Conservation (phyloP, 2,888 invertebrate genomes). For the Margaritifera margaritifera region DNA sequence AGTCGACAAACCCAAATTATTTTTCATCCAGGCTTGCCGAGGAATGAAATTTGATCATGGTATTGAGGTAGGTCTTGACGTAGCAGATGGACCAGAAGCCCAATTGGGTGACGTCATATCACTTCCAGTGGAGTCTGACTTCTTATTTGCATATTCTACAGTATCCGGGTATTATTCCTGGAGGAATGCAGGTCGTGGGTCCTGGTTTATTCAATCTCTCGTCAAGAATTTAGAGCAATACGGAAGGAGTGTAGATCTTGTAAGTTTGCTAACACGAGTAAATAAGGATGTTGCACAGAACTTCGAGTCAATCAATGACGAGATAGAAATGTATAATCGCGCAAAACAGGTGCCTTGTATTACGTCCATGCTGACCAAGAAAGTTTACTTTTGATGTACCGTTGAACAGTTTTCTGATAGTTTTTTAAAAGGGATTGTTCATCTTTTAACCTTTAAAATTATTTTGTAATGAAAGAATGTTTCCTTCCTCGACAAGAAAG, state of each 20-base stretch:
- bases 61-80: slow-evolving; percentile 19
- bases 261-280: slow-evolving; percentile 67
- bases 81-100: too few species aligned
- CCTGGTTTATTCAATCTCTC: slow-evolving; percentile 71
- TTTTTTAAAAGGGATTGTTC: too few species aligned
- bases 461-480: too few species aligned
- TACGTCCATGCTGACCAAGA: slow-evolving; percentile 68
- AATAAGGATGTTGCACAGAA: slow-evolving; percentile 67
- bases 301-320: slow-evolving; percentile 64
- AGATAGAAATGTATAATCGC: slow-evolving; percentile 40
- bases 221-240: slow-evolving; percentile 54
- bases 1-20: slow-evolving; percentile 43
- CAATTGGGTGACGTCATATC: too few species aligned
- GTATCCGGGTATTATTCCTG: slow-evolving; percentile 70
- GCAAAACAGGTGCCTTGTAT: slow-evolving; percentile 70
- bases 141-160: slow-evolving; percentile 70
- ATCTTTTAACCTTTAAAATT: too few species aligned
- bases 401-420: too few species aligned
- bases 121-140: slow-evolving; percentile 52
- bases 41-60: slow-evolving; percentile 32
- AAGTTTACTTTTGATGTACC: slow-evolving; percentile 52
- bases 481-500: too few species aligned
- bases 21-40: slow-evolving; percentile 48
- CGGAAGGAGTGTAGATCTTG: slow-evolving; percentile 49
- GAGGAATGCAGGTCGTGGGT: slow-evolving; percentile 69